Percentiles rank a stretch among this genome's conserved stretches.
phyloP scores from a whole-genome alignment of 2,888 invertebrate species.

The Flexamia atlantica region DNA sequence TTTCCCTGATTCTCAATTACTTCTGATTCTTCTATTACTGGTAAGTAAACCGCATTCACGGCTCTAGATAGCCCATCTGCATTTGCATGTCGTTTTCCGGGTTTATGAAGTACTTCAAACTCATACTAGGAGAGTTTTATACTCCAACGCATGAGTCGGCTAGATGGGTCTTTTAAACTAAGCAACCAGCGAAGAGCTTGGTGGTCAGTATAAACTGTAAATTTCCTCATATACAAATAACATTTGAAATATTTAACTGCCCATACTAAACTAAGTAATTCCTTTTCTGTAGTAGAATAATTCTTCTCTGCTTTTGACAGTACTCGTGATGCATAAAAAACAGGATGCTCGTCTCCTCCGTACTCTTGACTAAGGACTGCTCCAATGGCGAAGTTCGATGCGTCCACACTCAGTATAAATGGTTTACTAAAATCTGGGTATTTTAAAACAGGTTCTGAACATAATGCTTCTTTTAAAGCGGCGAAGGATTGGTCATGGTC shows the following conservation, averaged over 20 bases:
- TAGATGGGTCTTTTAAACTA: conserved; percentile 73
- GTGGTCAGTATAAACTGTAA: conserved; percentile 74
- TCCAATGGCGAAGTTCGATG: conserved; percentile 70
- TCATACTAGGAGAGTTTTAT: conserved; percentile 72
- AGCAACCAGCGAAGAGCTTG: conserved; percentile 73
- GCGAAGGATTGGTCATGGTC: conserved; percentile 65
- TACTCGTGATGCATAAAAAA: conserved; percentile 71
- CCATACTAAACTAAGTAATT: conserved; percentile 71
- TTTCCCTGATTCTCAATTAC: background rate
- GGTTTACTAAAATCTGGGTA: conserved; percentile 71
- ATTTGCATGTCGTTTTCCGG: conserved; percentile 6
- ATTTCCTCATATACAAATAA: conserved; percentile 72
- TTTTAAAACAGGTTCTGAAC: conserved; percentile 71
- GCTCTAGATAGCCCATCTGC: no score
- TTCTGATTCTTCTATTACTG: background rate
- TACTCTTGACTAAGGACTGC: conserved; percentile 71
- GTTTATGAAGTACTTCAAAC: conserved; percentile 63
- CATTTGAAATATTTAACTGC: conserved; percentile 71
- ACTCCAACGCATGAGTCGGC: conserved; percentile 72
- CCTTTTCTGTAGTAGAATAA: conserved; percentile 71
- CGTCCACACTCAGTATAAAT: conserved; percentile 72
- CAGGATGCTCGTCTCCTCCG: conserved; percentile 71
- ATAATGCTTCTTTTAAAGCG: conserved; percentile 61
- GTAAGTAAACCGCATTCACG: background rate
- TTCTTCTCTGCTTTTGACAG: conserved; percentile 70